phyloP scores from a whole-genome alignment of 2,797 vertebrate genomes.

The Protosalanx chinensis region DNA sequence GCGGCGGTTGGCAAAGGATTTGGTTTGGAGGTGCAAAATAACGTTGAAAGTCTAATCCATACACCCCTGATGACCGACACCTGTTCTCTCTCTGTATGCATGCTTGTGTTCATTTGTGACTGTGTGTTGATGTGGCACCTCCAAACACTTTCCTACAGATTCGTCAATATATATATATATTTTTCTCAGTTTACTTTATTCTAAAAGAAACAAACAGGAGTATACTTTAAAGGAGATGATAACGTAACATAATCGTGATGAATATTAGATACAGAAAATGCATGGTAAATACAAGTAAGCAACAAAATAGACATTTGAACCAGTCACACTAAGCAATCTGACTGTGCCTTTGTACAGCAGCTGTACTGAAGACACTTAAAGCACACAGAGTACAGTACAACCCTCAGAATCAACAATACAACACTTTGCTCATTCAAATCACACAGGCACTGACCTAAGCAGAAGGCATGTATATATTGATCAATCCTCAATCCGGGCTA shows the following conservation, averaged over 20 bases:
- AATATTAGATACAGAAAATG: slow-evolving; percentile 69
- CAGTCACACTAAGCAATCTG: slow-evolving; percentile 50
- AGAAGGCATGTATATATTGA: slow-evolving; percentile 37
- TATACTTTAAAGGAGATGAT: slow-evolving; percentile 70
- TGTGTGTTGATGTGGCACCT: not conserved
- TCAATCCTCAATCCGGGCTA: slow-evolving; percentile 60
- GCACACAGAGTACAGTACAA: slow-evolving; percentile 62
- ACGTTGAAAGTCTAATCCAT: not conserved
- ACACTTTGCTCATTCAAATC: slow-evolving; percentile 61
- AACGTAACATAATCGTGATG: slow-evolving; percentile 60
- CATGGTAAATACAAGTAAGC: slow-evolving; percentile 63
- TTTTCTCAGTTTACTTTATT: slow-evolving; percentile 72
- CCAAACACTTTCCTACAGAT: not conserved
- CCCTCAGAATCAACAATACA: slow-evolving; percentile 48
- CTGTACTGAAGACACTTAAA: slow-evolving; percentile 50
- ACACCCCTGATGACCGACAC: not conserved
- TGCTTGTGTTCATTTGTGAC: not conserved
- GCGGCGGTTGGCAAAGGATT: slow-evolving; percentile 50
- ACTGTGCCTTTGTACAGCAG: slow-evolving; percentile 57
- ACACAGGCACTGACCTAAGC: slow-evolving; percentile 45
- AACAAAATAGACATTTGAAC: slow-evolving; percentile 51
- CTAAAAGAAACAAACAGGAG: slow-evolving; percentile 69
- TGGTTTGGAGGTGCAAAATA: not conserved
- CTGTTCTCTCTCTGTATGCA: not conserved
- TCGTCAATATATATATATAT: not conserved